Base-by-base conservation (phyloP, 1,140 invertebrate species). In the Tetramorium simillimum region DNA sequence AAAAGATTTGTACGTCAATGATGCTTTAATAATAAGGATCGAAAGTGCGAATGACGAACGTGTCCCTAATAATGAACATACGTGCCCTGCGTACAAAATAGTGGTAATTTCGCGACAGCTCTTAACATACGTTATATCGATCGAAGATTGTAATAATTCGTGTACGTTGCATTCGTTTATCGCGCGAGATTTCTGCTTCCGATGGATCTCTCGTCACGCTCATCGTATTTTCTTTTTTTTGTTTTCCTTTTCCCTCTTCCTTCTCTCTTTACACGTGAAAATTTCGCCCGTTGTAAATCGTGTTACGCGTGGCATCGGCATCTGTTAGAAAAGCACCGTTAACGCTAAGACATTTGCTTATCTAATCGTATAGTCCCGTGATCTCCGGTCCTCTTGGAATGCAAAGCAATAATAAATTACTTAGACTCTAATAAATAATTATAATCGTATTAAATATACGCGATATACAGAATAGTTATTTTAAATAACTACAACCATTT, bases 361-460 rank as follows among this genome's bases (percentile, higher is more conserved):
- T 53, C 60, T 89, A 78, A 77, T 86, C 24, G 33, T 24, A 49
- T 86, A 70, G 51, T 88, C 37, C 46, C 72, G 58, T 87, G 63
- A 3, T 65, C 49, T 88, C 40, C 53, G 67, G 46, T 75, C 24
- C 24, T 87, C 85, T 89, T 80, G 94, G 94, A 94, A 94, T 94
- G 94, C 94, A 93, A 93, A 92, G 90, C 93, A 94, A 94, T 92
- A 94, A 94, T 94, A 94, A 94, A 94, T 94, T 94, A 94, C 91
- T 94, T 94, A 94, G 51, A 70, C 21, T 62, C 89, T 91, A 92
- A 92, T 92, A 92, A 93, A 93, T 93, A 93, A 93, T 93, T 75
- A 88, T 91, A 76, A 63, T 88, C 77, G 88, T 88, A 90, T 93
- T 92, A 93, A 94, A 94, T 93, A 33, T 33, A 92, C 88, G 89